Evolutionary conservation across 1,140 invertebrate genomes (phyloP).

Genomic region (Cardiocondyla obscurior): DNA sequence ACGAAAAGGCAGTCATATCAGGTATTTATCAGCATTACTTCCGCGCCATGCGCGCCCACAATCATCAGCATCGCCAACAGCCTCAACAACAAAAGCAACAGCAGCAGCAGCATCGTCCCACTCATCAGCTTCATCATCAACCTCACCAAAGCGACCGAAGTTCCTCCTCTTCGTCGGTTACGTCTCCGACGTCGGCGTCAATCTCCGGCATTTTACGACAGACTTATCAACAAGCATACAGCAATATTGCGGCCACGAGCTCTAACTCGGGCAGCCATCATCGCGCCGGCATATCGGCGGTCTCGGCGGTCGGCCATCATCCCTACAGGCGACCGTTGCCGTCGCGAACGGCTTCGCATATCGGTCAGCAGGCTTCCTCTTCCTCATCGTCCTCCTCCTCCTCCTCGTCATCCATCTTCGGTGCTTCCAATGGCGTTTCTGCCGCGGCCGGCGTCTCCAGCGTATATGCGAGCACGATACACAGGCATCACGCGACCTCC

Average conservation of each 20-base stretch:
- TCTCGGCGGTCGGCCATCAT: constrained; percentile 59
- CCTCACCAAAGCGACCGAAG: constrained; percentile 72
- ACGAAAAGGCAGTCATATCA: constrained; percentile 78
- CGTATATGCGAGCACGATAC: constrained; percentile 77
- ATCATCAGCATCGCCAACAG: constrained; percentile 70
- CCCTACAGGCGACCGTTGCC: constrained; percentile 66
- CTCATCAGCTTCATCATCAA: constrained; percentile 67
- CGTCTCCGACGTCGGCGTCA: constrained; percentile 57
- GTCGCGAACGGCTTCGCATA: constrained; percentile 49
- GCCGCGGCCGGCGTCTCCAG: constrained; percentile 64
- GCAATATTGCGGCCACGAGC: constrained; percentile 44
- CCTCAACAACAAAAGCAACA: constrained; percentile 64
- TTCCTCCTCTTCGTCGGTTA: constrained; percentile 66
- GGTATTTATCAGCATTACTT: constrained; percentile 78
- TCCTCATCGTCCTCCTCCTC: constrained; percentile 59
- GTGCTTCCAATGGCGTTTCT: constrained; percentile 64
- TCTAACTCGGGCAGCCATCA: constrained; percentile 54
- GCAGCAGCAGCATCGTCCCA: constrained; percentile 59
- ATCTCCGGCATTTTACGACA: constrained; percentile 66
- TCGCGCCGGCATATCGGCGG: constrained; percentile 51
- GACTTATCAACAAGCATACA: constrained; percentile 70
- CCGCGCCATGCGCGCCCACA: constrained; percentile 73
- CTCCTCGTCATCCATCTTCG: constrained; percentile 56
- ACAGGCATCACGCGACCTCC: constrained; percentile 76
- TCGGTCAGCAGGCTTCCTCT: constrained; percentile 39